Conservation (phyloP, 2,888 invertebrate species). For the Choreutis nemorana region DNA sequence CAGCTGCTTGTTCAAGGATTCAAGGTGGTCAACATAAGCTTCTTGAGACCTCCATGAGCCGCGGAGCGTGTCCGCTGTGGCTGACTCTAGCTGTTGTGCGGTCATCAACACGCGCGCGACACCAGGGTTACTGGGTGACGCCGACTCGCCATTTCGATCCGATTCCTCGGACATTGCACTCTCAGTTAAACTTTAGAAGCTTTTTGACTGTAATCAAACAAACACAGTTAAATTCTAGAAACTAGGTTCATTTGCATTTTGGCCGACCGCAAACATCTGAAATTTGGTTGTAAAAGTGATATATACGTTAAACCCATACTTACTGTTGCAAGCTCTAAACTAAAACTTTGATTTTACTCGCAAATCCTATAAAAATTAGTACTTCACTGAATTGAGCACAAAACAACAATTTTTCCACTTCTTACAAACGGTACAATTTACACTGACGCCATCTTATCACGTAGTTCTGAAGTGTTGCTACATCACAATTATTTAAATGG, state of each 20-base stretch:
- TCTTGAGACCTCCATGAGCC: constrained; percentile 80
- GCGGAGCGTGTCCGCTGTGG: constrained; percentile 71
- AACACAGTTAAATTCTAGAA: constrained; percentile 32
- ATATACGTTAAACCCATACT: too few relatives aligned
- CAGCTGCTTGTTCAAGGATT: constrained; percentile 77
- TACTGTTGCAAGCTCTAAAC: too few relatives aligned
- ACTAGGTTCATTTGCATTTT: constrained; percentile 32
- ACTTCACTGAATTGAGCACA: too few relatives aligned
- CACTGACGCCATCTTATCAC: constrained; percentile 53
- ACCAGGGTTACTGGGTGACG: constrained; percentile 38
- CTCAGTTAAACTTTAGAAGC: constrained; percentile 45
- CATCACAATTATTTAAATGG: constrained; percentile 4
- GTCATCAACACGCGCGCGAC: constrained; percentile 68
- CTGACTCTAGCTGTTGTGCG: constrained; percentile 70
- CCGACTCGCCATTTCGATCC: constrained; percentile 54
- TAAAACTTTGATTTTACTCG: too few relatives aligned
- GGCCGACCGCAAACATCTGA: constrained; percentile 38
- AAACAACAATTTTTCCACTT: too few relatives aligned
- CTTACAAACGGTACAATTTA: constrained; percentile 31
- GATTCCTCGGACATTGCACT: constrained; percentile 64
- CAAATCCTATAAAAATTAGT: too few relatives aligned
- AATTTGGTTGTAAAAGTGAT: constrained; percentile 22
- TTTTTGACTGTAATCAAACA: constrained; percentile 57
- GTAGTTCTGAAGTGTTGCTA: constrained; percentile 25
- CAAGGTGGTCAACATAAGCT: constrained; percentile 77